phyloP scores from a whole-genome alignment of 2,888 invertebrate genomes.

The Scelioninae gen. 2 region DNA sequence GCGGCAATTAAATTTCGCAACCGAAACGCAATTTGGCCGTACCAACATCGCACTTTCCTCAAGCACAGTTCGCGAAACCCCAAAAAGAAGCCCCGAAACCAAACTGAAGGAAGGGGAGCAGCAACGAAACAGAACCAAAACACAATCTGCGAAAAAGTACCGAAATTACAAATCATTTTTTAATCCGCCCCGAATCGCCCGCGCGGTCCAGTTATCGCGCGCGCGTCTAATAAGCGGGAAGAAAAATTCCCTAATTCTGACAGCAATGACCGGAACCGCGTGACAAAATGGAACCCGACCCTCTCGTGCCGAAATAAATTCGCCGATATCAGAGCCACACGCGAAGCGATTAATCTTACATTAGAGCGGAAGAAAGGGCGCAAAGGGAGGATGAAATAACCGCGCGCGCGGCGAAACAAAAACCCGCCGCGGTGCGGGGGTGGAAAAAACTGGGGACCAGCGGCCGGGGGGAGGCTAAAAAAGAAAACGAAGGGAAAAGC shows the following conservation, averaged over 20 bases:
- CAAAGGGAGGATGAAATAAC: slow-evolving; percentile 43
- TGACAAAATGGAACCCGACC: slow-evolving; percentile 46
- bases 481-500: background rate
- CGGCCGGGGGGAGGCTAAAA: background rate
- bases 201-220: slow-evolving; percentile 25
- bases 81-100: no score
- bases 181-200: slow-evolving; percentile 15
- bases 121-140: no score
- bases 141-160: slow-evolving; percentile 10
- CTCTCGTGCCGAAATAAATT: slow-evolving; percentile 54
- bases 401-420: slow-evolving; percentile 41
- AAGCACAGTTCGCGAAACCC: no score
- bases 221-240: slow-evolving; percentile 25
- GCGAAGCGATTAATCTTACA: slow-evolving; percentile 59
- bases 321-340: slow-evolving; percentile 58
- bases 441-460: background rate
- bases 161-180: slow-evolving; percentile 19
- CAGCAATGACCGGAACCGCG: slow-evolving; percentile 47
- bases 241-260: slow-evolving; percentile 49
- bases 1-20: no score
- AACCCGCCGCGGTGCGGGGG: no score
- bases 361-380: slow-evolving; percentile 51
- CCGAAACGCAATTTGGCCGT: no score
- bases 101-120: no score
- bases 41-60: no score